Base-by-base conservation (phyloP, 2,113 vertebrate genomes). In the Fukomys damarensis region DNA sequence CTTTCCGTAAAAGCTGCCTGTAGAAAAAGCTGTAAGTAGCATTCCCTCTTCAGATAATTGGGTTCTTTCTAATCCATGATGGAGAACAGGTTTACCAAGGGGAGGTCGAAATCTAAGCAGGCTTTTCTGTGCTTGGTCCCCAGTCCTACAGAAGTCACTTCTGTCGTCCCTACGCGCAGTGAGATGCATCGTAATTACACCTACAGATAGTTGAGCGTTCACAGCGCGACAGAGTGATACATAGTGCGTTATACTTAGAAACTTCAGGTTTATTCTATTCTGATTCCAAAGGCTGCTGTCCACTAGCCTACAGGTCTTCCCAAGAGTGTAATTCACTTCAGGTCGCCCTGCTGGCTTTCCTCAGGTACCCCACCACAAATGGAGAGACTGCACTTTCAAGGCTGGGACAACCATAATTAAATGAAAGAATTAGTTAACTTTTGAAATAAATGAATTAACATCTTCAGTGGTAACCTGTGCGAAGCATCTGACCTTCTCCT, bases 211-310 rank as follows among this genome's bases (percentile, higher is more conserved):
- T 80, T 79, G 74, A 88, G 77, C 95, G 38, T 32, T 92, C 77
- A 95, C 13, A 80, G 0, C 56, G 17, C 58, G 83, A 43, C 56
- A 93, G 38, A 93, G 88, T 16, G 83, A 54, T 86, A 38, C 13
- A 41, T 79, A n/a, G 49, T 63, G 49, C 52, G 94, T 91, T 76
- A 63, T 72, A 76, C 58, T 95, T 92, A 77, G 17, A 68, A 77
- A 77, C 2, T 86, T 85, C 7, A 88, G 43, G 35, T 35, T 85
- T 94, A 8, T 65, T 95, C 70, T 88, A 63, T 65, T 95, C 70
- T 88, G 58, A 82, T 56, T 84, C 61, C n/a, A 97, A 95, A 84
- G 74, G 70, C 68, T 92, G 30, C 63, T 88, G 93, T 56, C n/a
- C 63, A 61, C 5, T 79, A 87, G 49, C 77, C 28, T 52, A 86